Conservation (phyloP, 2,888 invertebrate genomes). For the Electrophaes corylata region DNA sequence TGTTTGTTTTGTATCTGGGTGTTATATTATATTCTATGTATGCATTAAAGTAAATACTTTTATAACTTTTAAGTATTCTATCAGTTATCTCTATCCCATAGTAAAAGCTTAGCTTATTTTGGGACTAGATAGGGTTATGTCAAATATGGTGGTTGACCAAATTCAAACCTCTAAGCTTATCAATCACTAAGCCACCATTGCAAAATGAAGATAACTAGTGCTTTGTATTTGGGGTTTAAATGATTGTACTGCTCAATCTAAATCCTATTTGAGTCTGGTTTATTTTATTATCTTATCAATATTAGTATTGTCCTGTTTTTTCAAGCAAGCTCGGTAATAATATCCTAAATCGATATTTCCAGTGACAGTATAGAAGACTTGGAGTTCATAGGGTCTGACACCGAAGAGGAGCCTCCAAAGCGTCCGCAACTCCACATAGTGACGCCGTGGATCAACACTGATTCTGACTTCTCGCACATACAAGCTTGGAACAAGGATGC, state of each 20-base stretch:
- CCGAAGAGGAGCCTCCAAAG: conserved; percentile 86
- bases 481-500: conserved; percentile 85
- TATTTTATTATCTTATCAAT: conserved; percentile 1
- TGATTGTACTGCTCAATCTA: background rate
- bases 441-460: conserved; percentile 88
- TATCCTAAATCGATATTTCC: background rate
- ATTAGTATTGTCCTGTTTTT: background rate
- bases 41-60: no score
- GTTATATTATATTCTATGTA: no score
- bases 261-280: background rate
- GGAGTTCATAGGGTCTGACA: conserved; percentile 87
- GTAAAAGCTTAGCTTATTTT: no score
- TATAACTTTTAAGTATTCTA: no score
- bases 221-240: no score
- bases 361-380: conserved; percentile 91
- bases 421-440: conserved; percentile 89
- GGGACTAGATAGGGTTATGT: no score
- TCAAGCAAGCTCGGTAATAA: background rate
- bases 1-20: no score
- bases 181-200: no score
- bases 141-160: no score
- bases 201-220: no score
- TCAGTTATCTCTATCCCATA: no score
- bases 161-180: no score
- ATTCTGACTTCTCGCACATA: conserved; percentile 92